Evolutionary conservation across 2,797 vertebrate species (phyloP).

Genomic region (Podarcis siculus): DNA sequence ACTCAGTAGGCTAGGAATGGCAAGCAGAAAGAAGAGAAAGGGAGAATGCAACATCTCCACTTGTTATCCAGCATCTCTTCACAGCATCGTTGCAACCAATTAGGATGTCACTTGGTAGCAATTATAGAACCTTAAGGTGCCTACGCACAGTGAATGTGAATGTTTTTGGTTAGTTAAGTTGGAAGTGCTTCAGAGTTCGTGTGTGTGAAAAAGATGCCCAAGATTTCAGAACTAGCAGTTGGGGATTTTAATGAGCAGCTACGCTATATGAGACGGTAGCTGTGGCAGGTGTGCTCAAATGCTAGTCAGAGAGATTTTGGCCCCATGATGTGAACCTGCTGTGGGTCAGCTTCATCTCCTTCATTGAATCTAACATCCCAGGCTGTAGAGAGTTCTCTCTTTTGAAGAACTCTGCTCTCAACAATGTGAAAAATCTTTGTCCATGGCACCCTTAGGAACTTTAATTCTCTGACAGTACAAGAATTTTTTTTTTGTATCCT

Average conservation of each 20-base stretch:
- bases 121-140: slow-evolving; percentile 1
- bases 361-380: background rate
- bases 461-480: background rate
- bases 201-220: background rate
- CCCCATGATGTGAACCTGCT: background rate
- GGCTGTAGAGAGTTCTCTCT: background rate
- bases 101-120: slow-evolving; percentile 14
- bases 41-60: background rate
- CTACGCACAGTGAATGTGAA: background rate
- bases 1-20: background rate
- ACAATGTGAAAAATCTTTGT: background rate
- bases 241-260: background rate
- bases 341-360: background rate
- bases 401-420: background rate
- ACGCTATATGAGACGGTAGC: background rate
- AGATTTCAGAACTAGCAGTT: background rate
- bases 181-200: background rate
- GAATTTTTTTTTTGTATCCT: background rate
- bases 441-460: background rate
- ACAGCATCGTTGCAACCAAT: slow-evolving; percentile 7
- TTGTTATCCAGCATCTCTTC: background rate
- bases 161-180: background rate
- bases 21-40: background rate
- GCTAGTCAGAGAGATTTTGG: background rate
- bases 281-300: background rate